These are phyloP conservation scores for Clarias laeviceps DNA, from an alignment of 2,797 vertebrate species.

Conservation along the genomic window DNA sequence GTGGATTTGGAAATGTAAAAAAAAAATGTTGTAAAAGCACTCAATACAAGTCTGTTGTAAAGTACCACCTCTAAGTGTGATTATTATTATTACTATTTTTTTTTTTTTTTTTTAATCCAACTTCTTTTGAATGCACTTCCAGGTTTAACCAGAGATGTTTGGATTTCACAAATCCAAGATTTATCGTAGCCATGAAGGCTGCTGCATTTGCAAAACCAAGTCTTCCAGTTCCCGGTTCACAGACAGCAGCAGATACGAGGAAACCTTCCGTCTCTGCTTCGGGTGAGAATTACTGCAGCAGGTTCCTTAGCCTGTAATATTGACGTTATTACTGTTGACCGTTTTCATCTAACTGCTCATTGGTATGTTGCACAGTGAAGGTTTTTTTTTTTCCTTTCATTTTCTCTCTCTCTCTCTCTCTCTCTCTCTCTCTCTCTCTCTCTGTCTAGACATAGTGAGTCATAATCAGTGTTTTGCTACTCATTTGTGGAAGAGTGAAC, in stretches of 20 bases:
- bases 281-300: conserved; percentile 67
- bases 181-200: conserved; percentile 82
- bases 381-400: background rate
- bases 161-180: conserved; percentile 85
- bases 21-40: no score
- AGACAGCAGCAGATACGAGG: conserved; percentile 83
- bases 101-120: background rate
- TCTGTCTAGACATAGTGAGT: background rate
- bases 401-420: background rate
- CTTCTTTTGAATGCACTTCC: background rate
- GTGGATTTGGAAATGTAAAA: no score
- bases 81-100: no score
- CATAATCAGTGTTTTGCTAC: background rate
- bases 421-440: background rate
- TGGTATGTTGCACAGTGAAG: background rate
- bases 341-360: background rate
- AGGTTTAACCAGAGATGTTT: conserved; percentile 71
- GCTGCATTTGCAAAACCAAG: conserved; percentile 86
- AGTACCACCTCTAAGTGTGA: background rate
- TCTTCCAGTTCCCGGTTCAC: conserved; percentile 84
- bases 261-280: conserved; percentile 81
- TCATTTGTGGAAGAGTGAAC: background rate
- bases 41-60: background rate
- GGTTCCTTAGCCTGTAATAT: background rate
- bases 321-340: background rate